A percentile compares a stretch with the other conserved stretches of the same genome.
Conservation (phyloP, 1,140 invertebrate species). For the Mylabris phalerata region DNA sequence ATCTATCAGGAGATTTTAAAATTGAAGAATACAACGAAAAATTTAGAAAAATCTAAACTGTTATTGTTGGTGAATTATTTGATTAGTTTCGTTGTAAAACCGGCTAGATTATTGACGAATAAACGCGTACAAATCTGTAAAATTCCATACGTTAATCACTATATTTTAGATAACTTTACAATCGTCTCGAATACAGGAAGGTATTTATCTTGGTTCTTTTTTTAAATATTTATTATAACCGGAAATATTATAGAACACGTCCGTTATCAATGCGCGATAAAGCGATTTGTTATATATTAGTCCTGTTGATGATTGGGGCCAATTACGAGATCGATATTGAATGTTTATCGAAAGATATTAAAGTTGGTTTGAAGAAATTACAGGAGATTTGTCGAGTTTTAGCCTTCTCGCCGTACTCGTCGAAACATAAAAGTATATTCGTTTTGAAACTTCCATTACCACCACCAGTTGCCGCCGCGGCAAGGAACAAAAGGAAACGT, state of each 20-base stretch:
- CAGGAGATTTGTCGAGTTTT: conserved; percentile 41
- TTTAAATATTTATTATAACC: neutral
- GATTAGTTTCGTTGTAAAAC: conserved; percentile 39
- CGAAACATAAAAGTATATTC: conserved; percentile 38
- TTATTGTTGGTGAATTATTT: conserved; percentile 44
- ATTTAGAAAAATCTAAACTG: conserved; percentile 26
- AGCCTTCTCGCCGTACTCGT: conserved; percentile 35
- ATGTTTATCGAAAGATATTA: conserved; percentile 39
- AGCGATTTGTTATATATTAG: conserved; percentile 44
- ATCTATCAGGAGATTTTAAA: conserved; percentile 1
- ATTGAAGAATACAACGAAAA: conserved; percentile 2
- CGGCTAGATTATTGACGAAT: conserved; percentile 37
- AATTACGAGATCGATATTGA: conserved; percentile 44
- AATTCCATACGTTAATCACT: conserved; percentile 37
- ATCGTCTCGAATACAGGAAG: conserved; percentile 35
- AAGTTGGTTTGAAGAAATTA: conserved; percentile 43
- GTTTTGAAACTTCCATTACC: conserved; percentile 45
- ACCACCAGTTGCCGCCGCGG: conserved; percentile 20
- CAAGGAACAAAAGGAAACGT: conserved; percentile 20
- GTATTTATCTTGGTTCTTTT: conserved; percentile 28
- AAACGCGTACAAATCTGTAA: conserved; percentile 36
- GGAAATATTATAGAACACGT: conserved; percentile 39
- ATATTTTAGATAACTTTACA: conserved; percentile 44
- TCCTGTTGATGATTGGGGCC: conserved; percentile 41
- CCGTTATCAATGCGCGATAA: conserved; percentile 46